Evolutionary conservation across 2,888 invertebrate species (phyloP).

Genomic region (Scelioninae gen. 2): DNA sequence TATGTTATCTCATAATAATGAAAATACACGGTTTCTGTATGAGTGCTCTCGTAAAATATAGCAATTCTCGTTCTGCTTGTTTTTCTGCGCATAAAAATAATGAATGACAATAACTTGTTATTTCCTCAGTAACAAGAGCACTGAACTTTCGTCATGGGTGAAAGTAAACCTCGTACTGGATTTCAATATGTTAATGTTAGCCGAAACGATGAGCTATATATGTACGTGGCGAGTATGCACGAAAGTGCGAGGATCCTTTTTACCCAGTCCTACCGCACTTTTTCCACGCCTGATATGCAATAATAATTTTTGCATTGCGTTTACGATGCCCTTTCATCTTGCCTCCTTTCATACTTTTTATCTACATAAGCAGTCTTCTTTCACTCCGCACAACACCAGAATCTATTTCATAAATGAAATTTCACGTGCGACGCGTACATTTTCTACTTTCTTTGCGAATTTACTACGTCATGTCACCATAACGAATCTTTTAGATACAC

Average conservation of each 20-base stretch:
- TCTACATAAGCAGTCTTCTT: slow-evolving; percentile 25
- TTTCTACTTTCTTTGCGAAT: slow-evolving; percentile 37
- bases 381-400: slow-evolving; percentile 39
- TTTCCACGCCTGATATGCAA: slow-evolving; percentile 26
- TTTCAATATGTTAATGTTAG: slow-evolving; percentile 39
- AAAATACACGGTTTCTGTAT: too few relatives aligned
- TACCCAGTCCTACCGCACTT: background rate
- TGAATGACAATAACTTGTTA: background rate
- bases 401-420: slow-evolving; percentile 47
- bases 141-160: background rate
- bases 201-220: slow-evolving; percentile 15
- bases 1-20: too few relatives aligned
- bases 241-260: slow-evolving; percentile 15
- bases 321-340: slow-evolving; percentile 48
- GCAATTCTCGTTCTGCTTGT: too few relatives aligned
- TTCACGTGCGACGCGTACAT: slow-evolving; percentile 26
- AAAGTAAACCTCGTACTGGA: slow-evolving; percentile 4
- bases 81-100: background rate
- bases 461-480: slow-evolving; percentile 29
- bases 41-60: too few relatives aligned
- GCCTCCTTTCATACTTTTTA: slow-evolving; percentile 29
- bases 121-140: background rate
- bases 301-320: slow-evolving; percentile 46
- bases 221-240: background rate
- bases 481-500: slow-evolving; percentile 30